These are phyloP conservation scores for Cremastinae sp. DNA, from an alignment of 2,888 invertebrate species.

Conservation along the genomic window DNA sequence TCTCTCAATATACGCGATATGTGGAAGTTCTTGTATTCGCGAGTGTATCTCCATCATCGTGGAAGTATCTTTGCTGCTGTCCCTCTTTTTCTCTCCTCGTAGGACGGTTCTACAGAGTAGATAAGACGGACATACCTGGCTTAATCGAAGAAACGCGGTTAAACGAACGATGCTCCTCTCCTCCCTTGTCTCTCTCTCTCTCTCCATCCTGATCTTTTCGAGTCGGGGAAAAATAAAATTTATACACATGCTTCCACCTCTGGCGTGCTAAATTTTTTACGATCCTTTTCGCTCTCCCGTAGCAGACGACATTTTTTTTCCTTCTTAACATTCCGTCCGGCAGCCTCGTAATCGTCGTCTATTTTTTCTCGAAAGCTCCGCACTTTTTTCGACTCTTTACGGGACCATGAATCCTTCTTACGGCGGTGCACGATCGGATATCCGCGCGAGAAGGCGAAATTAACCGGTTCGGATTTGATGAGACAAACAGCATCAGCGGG, in stretches of 20 bases:
- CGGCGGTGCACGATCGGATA: conserved; percentile 11
- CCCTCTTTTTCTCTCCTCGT: conserved; percentile 9
- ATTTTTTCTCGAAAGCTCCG: neutral
- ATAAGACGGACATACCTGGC: conserved; percentile 19
- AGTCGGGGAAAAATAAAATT: neutral
- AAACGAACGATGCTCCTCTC: conserved; percentile 13
- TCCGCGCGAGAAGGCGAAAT: conserved; percentile 20
- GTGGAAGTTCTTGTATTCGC: conserved; percentile 17
- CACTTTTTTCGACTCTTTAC: conserved; percentile 5
- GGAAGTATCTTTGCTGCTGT: conserved; percentile 2
- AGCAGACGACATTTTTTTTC: conserved; percentile 1
- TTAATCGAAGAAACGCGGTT: conserved; percentile 50
- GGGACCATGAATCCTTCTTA: conserved; percentile 31
- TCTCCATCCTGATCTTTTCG: no score
- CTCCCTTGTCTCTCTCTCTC: no score
- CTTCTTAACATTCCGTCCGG: neutral
- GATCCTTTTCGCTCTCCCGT: conserved; percentile 1
- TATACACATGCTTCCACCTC: neutral
- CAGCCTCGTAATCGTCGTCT: neutral
- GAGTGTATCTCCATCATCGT: conserved; percentile 39
- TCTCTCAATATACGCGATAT: conserved; percentile 5
- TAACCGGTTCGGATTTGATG: conserved; percentile 32
- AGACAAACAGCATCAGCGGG: conserved; percentile 7
- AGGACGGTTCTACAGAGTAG: conserved; percentile 16
- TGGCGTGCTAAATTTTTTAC: conserved; percentile 7